Percentiles rank a stretch among this genome's conserved stretches.
These are phyloP conservation scores for Tetragonisca angustula DNA, from an alignment of 2,888 invertebrate species.

Conservation along the genomic window DNA sequence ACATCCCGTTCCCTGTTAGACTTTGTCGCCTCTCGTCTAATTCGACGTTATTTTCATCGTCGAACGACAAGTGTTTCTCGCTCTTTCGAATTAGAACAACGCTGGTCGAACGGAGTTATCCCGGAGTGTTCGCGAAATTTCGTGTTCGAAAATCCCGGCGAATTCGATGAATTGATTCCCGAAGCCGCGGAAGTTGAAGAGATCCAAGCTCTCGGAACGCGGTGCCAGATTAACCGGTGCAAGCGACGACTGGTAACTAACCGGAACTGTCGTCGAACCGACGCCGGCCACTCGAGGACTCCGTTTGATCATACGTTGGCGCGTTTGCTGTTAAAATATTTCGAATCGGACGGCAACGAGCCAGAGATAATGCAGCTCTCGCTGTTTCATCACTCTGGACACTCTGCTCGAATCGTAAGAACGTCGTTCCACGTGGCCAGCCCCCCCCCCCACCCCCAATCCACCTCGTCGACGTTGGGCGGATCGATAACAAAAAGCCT, in stretches of 20 bases:
- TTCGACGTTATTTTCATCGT: background rate
- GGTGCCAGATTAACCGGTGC: background rate
- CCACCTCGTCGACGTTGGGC: background rate
- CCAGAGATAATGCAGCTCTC: background rate
- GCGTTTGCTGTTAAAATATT: slow-evolving; percentile 23
- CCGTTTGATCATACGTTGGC: slow-evolving; percentile 16
- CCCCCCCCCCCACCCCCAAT: slow-evolving; percentile 14
- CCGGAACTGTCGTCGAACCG: background rate
- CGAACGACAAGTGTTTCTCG: slow-evolving; percentile 26
- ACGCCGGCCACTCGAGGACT: slow-evolving; percentile 13
- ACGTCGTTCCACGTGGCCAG: slow-evolving; percentile 49
- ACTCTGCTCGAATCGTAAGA: slow-evolving; percentile 26
- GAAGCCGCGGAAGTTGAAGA: too few relatives aligned
- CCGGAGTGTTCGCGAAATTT: background rate
- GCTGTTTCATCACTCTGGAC: background rate
- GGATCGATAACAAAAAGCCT: slow-evolving; percentile 12
- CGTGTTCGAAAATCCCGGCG: too few relatives aligned
- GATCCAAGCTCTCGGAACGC: too few relatives aligned
- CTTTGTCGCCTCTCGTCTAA: background rate
- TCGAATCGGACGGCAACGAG: slow-evolving; percentile 18
- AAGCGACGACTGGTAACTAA: background rate
- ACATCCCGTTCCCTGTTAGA: background rate
- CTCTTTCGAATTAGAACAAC: slow-evolving; percentile 11
- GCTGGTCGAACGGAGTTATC: slow-evolving; percentile 32
- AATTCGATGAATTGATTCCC: too few relatives aligned